Conservation (phyloP, 2,113 vertebrate species). For the Melanostigma gelatinosum region DNA sequence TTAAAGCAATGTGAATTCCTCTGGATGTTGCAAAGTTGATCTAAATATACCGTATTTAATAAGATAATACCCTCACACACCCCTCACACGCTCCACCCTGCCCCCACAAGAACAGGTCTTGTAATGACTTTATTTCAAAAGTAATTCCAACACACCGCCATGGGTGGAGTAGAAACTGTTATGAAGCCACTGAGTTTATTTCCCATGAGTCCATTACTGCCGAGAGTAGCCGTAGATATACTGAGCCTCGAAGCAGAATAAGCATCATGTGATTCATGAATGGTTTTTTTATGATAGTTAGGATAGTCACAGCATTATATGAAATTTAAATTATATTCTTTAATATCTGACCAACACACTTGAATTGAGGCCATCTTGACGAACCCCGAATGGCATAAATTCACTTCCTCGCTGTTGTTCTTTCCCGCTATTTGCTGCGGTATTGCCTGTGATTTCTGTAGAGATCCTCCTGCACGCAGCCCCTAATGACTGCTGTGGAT, state of each 20-base stretch:
- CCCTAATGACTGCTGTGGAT: constrained; percentile 41
- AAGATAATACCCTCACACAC: background rate
- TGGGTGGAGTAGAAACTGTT: constrained; percentile 59
- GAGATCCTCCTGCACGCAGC: constrained; percentile 16
- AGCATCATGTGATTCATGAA: constrained; percentile 37
- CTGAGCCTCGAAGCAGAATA: constrained; percentile 65
- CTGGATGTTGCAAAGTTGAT: background rate
- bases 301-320: constrained; percentile 17
- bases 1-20: background rate
- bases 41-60: background rate
- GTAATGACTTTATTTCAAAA: constrained; percentile 62
- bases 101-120: constrained; percentile 20
- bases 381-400: constrained; percentile 41
- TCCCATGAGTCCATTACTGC: constrained; percentile 70
- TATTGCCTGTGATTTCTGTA: constrained; percentile 27
- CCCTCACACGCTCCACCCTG: constrained; percentile 21
- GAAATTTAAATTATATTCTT: constrained; percentile 59
- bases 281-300: constrained; percentile 30
- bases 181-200: constrained; percentile 69
- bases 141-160: constrained; percentile 70
- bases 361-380: constrained; percentile 42
- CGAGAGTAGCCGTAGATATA: constrained; percentile 66
- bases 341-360: constrained; percentile 45
- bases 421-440: background rate
- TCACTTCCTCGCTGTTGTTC: constrained; percentile 15